Percentiles rank a stretch among this genome's conserved stretches.
Conservation (phyloP, 2,888 invertebrate genomes). For the Lasioglossum leucozonium region DNA sequence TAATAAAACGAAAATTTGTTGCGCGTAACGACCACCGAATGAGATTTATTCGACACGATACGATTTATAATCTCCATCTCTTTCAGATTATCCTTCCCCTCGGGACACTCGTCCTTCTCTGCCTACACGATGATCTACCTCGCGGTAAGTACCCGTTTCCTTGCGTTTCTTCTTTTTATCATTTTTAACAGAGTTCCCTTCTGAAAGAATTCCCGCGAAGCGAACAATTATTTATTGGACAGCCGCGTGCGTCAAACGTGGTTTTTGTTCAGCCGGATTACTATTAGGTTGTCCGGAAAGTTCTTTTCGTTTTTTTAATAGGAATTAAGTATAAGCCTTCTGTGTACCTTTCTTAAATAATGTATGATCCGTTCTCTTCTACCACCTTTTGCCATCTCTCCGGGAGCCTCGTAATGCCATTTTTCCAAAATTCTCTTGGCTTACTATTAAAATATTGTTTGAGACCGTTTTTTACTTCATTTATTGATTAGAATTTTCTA, state of each 20-base stretch:
- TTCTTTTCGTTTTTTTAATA: too few species aligned
- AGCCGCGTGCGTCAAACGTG: not conserved
- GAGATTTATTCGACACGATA: slow-evolving; percentile 62
- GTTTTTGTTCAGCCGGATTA: not conserved
- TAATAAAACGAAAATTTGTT: slow-evolving; percentile 3
- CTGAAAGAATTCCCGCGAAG: not conserved
- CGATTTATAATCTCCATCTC: slow-evolving; percentile 66
- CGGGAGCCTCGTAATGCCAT: too few species aligned
- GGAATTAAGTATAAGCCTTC: too few species aligned
- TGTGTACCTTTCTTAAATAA: too few species aligned
- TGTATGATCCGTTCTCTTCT: too few species aligned
- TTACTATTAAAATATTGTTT: too few species aligned
- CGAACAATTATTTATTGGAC: slow-evolving; percentile 3
- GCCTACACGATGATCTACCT: slow-evolving; percentile 94
- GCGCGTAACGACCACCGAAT: slow-evolving; percentile 38
- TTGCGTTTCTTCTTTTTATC: slow-evolving; percentile 11
- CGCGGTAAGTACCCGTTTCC: slow-evolving; percentile 88
- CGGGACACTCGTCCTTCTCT: slow-evolving; percentile 96
- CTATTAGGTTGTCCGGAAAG: too few species aligned
- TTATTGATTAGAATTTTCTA: too few species aligned
- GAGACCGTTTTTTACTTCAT: too few species aligned
- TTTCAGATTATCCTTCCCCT: slow-evolving; percentile 93
- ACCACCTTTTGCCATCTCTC: too few species aligned
- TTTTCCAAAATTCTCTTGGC: too few species aligned
- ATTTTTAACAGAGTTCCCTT: not conserved